These are phyloP conservation scores for Centropus unirufus DNA, from an alignment of 2,113 vertebrate species.

Conservation along the genomic window DNA sequence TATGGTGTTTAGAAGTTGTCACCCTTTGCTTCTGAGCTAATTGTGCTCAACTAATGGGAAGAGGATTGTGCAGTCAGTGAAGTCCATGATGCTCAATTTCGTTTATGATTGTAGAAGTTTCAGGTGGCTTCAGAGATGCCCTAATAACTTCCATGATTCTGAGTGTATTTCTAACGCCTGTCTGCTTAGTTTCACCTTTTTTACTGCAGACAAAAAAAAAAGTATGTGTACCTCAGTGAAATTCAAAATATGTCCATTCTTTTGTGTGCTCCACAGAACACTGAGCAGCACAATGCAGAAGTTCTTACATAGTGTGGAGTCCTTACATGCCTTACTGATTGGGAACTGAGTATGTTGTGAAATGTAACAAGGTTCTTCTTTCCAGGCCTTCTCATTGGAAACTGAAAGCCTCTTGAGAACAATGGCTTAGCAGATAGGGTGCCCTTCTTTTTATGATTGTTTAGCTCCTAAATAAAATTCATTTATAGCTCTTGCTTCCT, in stretches of 20 bases:
- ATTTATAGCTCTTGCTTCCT: conserved; percentile 8
- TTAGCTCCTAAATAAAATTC: background rate
- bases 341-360: background rate
- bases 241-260: background rate
- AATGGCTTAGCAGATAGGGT: background rate
- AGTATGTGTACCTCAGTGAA: background rate
- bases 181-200: background rate
- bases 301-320: background rate
- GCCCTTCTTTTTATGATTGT: background rate
- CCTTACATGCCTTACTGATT: background rate
- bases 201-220: background rate
- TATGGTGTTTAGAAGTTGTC: background rate
- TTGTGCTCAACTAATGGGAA: background rate
- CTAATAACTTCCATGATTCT: background rate
- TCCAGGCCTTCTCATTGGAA: background rate
- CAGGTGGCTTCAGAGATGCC: background rate
- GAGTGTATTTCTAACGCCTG: background rate
- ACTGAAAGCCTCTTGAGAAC: background rate
- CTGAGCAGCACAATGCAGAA: background rate
- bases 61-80: background rate
- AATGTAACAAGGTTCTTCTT: background rate
- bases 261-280: background rate
- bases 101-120: background rate
- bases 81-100: background rate
- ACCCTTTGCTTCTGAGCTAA: background rate